A percentile compares a stretch with the other conserved stretches of the same genome.
These are phyloP conservation scores for Hemichromis elongatus DNA, from an alignment of 2,113 vertebrate species.

Conservation along the genomic window DNA sequence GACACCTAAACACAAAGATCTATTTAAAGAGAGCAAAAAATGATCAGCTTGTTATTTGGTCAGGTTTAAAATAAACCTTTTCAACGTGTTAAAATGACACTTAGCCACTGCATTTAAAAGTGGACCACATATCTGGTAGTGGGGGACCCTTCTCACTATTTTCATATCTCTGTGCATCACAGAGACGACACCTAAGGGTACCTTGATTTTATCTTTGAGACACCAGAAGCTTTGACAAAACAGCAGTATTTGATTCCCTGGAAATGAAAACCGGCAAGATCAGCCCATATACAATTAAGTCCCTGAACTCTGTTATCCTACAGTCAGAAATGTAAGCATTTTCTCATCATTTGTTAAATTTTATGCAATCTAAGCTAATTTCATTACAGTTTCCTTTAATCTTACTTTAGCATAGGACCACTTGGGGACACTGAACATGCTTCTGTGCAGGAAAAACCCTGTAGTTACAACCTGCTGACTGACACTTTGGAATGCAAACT, in stretches of 20 bases:
- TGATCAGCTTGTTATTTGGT: background rate
- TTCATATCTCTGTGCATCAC: background rate
- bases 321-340: background rate
- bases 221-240: background rate
- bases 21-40: background rate
- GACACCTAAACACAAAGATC: background rate
- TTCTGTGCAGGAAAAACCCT: background rate
- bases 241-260: background rate
- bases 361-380: background rate
- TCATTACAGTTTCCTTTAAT: background rate
- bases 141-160: background rate
- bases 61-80: background rate
- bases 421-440: background rate
- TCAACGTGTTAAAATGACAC: background rate
- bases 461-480: background rate
- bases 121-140: fast-evolving
- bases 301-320: background rate
- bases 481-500: background rate
- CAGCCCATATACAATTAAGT: background rate
- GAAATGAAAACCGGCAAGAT: background rate
- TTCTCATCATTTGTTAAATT: background rate
- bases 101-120: background rate
- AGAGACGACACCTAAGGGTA: background rate
- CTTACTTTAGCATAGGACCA: background rate
- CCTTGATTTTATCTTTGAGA: background rate